phyloP scores from a whole-genome alignment of 2,888 invertebrate species.

The Ellobium chinense region DNA sequence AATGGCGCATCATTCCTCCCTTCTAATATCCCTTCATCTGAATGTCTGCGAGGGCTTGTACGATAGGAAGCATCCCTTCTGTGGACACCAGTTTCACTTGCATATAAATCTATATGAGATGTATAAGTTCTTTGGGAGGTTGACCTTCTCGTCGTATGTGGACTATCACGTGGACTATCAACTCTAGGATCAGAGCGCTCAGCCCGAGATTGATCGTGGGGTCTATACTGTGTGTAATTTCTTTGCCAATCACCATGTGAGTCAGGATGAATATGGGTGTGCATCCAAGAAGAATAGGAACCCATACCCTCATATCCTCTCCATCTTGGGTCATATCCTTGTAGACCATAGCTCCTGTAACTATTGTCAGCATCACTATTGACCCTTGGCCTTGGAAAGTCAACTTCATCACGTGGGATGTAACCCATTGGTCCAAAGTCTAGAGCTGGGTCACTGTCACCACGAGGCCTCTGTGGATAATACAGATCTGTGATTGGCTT shows the following conservation, averaged over 20 bases:
- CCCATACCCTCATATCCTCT: not conserved
- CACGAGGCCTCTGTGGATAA: not conserved
- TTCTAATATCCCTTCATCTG: not conserved
- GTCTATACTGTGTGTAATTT: no score
- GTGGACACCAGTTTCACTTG: not conserved
- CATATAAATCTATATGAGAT: slow-evolving; percentile 18
- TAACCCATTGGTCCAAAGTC: not conserved
- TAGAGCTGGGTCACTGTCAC: not conserved
- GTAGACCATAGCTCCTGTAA: not conserved
- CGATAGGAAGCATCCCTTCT: not conserved
- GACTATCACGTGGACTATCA: no score
- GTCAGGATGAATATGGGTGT: no score
- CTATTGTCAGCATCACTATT: not conserved
- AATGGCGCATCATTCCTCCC: slow-evolving; percentile 37
- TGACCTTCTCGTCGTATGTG: no score
- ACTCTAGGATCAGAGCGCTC: no score
- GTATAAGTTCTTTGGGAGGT: not conserved
- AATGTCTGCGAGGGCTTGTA: not conserved
- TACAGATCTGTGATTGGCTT: no score
- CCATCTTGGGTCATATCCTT: not conserved
- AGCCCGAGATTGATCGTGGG: no score
- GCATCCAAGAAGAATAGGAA: not conserved
- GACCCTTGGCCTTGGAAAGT: not conserved
- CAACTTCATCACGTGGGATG: not conserved
- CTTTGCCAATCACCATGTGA: no score